Evolutionary conservation across 2,113 vertebrate genomes (phyloP).

Genomic region (Nothoprocta pentlandii): DNA sequence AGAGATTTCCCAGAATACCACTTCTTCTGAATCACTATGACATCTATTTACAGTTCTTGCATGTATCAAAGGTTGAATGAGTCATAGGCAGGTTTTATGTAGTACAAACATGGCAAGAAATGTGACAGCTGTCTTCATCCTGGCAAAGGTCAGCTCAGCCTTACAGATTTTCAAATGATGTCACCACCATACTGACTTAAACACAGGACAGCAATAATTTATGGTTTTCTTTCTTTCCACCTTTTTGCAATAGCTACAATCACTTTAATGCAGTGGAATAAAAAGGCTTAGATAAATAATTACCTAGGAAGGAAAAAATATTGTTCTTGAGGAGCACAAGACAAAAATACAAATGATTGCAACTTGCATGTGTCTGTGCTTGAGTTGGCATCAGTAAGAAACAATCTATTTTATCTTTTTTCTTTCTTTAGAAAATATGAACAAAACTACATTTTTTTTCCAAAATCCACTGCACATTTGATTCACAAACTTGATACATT

Average conservation of each 20-base stretch:
- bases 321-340: neutral
- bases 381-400: neutral
- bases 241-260: neutral
- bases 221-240: neutral
- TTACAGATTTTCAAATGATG: neutral
- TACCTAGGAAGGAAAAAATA: neutral
- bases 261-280: neutral
- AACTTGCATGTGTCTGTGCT: neutral
- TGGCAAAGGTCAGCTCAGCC: neutral
- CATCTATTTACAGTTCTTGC: neutral
- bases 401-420: neutral
- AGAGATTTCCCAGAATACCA: neutral
- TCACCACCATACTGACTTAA: neutral
- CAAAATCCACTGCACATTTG: neutral
- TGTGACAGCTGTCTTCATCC: neutral
- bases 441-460: neutral
- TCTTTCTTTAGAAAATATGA: neutral
- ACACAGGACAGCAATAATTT: neutral
- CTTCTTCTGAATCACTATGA: neutral
- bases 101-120: neutral
- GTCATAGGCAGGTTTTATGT: neutral
- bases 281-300: neutral
- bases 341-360: rapidly evolving
- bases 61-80: neutral
- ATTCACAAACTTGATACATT: neutral